phyloP scores from a whole-genome alignment of 1,140 invertebrate genomes.

The Holcopasites calliopsidis region DNA sequence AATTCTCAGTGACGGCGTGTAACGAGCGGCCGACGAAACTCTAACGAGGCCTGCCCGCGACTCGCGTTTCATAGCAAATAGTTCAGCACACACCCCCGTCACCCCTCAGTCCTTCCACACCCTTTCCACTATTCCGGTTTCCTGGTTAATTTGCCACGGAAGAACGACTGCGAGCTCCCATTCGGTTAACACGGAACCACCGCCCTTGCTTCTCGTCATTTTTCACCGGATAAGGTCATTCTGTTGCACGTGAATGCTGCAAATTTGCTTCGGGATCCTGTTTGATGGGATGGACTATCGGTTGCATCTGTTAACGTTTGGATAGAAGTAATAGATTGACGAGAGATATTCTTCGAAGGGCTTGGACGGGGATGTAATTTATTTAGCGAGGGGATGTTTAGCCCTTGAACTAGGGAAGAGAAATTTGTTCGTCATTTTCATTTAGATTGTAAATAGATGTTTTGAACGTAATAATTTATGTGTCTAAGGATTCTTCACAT shows the following conservation, averaged over 20 bases:
- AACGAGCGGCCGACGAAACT: slow-evolving; percentile 60
- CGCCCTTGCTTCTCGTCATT: slow-evolving; percentile 13
- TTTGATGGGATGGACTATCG: neutral
- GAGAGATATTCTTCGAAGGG: neutral
- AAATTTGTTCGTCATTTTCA: too few relatives aligned
- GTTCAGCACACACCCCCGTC: slow-evolving; percentile 16
- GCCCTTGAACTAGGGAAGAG: too few relatives aligned
- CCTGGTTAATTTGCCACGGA: slow-evolving; percentile 50
- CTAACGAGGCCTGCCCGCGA: slow-evolving; percentile 60
- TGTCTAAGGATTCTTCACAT: too few relatives aligned
- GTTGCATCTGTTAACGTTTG: slow-evolving; percentile 1
- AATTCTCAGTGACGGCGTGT: slow-evolving; percentile 38
- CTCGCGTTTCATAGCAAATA: slow-evolving; percentile 57
- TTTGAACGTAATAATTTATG: too few relatives aligned
- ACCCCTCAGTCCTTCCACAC: neutral
- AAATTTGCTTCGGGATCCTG: neutral
- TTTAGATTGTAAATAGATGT: too few relatives aligned
- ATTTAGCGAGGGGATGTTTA: too few relatives aligned
- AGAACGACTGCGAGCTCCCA: slow-evolving; percentile 6
- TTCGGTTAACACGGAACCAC: slow-evolving; percentile 18
- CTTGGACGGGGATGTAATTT: neutral
- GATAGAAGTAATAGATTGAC: neutral
- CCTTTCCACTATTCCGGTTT: slow-evolving; percentile 12
- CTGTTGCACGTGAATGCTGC: neutral
- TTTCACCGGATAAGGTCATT: slow-evolving; percentile 16